Conservation (phyloP, 2,113 vertebrate genomes). For the Tringa solitaria region DNA sequence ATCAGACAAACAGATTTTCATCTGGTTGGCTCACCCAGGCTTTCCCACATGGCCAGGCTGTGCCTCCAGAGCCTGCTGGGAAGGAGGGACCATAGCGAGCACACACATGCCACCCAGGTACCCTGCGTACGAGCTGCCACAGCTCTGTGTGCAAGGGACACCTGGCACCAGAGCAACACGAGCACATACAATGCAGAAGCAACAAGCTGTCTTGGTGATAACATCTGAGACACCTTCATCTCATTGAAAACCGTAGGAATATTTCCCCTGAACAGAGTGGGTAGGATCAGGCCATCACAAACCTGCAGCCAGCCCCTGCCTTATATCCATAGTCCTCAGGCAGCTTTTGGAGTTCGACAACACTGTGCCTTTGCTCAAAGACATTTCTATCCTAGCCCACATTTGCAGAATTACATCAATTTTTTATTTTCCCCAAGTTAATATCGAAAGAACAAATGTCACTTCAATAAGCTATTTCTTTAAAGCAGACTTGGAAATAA, state of each 20-base stretch:
- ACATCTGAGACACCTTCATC: not conserved
- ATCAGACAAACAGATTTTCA: not conserved
- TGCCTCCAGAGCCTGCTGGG: not conserved
- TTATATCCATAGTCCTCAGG: not conserved
- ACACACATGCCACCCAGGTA: not conserved
- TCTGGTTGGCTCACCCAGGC: not conserved
- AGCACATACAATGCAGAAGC: not conserved
- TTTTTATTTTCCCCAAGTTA: not conserved
- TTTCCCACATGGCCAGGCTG: rapidly evolving
- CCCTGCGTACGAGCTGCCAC: rapidly evolving
- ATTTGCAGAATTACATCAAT: not conserved
- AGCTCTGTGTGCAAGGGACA: rapidly evolving
- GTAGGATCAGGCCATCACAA: not conserved
- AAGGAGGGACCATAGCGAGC: rapidly evolving
- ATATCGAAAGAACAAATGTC: not conserved
- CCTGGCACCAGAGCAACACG: not conserved
- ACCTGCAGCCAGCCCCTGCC: not conserved
- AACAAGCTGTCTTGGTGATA: not conserved
- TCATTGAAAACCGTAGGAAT: not conserved
- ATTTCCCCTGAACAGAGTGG: not conserved
- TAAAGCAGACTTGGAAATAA: not conserved
- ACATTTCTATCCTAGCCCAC: not conserved
- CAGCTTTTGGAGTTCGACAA: not conserved
- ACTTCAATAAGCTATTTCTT: not conserved
- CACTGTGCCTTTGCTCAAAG: not conserved